These are phyloP conservation scores for Danaus melanippus DNA, from an alignment of 1,140 invertebrate species.

Conservation along the genomic window DNA sequence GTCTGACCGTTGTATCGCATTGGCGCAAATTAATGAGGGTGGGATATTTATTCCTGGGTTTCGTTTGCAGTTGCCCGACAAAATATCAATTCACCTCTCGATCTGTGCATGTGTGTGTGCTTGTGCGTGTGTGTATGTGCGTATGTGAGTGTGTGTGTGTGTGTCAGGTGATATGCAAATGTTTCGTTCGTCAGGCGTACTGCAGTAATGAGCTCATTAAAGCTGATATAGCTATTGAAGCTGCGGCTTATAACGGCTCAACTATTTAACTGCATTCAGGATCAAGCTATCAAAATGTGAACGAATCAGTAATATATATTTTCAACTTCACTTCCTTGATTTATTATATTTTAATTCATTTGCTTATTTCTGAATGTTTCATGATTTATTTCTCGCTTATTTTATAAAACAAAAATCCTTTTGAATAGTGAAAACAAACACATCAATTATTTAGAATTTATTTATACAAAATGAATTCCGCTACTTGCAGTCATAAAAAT, in stretches of 20 bases:
- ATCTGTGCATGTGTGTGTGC: conserved; percentile 21
- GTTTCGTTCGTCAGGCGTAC: conserved; percentile 29
- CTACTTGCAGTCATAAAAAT: conserved; percentile 54
- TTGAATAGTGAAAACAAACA: too few species aligned
- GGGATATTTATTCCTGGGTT: conserved; percentile 64
- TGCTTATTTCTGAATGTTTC: neutral
- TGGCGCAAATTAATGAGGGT: conserved; percentile 66
- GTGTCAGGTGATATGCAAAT: conserved; percentile 49
- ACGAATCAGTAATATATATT: neutral
- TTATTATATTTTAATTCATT: too few species aligned
- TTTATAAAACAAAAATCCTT: too few species aligned
- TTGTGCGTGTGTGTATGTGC: conserved; percentile 23
- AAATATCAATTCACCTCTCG: conserved; percentile 48
- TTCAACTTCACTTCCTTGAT: too few species aligned
- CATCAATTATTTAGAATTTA: conserved; percentile 50
- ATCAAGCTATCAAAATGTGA: conserved; percentile 21
- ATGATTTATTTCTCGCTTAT: too few species aligned
- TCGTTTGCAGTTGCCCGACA: conserved; percentile 44
- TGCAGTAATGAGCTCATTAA: conserved; percentile 60
- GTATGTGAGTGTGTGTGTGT: conserved; percentile 26
- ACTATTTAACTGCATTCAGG: conserved; percentile 29
- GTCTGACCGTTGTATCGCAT: conserved; percentile 58
- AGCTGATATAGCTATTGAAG: conserved; percentile 35
- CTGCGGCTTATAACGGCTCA: conserved; percentile 35
- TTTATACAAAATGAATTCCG: conserved; percentile 59